Conservation (phyloP, 2,888 invertebrate species). For the Phymatocera aterrima region DNA sequence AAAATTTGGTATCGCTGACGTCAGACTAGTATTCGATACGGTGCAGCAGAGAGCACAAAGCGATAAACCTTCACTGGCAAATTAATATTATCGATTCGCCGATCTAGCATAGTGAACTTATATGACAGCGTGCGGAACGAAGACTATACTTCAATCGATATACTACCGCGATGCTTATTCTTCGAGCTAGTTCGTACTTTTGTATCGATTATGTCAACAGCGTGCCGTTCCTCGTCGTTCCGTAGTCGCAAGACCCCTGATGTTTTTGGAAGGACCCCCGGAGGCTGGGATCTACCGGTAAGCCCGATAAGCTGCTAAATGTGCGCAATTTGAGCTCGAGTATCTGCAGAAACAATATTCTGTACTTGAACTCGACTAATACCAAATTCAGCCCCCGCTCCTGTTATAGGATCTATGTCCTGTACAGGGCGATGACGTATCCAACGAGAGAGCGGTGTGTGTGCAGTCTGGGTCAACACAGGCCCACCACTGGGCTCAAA, state of each 20-base stretch:
- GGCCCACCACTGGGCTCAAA: not conserved
- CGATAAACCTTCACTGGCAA: not conserved
- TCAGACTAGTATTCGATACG: not conserved
- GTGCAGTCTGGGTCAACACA: not conserved
- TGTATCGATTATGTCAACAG: constrained; percentile 13
- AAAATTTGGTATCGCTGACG: not conserved
- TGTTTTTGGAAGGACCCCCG: constrained; percentile 43
- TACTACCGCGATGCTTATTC: not conserved
- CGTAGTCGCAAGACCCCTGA: constrained; percentile 16
- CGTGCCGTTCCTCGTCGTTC: not conserved
- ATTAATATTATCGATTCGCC: not conserved
- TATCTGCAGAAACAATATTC: constrained; percentile 64
- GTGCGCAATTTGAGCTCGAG: constrained; percentile 65
- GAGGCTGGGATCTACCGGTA: constrained; percentile 57
- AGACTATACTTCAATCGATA: not conserved
- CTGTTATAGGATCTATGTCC: constrained; percentile 15
- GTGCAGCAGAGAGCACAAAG: not conserved
- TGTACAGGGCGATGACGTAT: not conserved
- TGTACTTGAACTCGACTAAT: constrained; percentile 60
- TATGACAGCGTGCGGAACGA: not conserved
- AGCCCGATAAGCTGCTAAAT: constrained; percentile 68
- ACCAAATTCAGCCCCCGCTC: constrained; percentile 40
- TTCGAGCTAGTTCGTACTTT: not conserved
- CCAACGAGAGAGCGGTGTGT: not conserved
- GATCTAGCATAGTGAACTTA: not conserved